Evolutionary conservation across 1,140 invertebrate genomes (phyloP), one percentile per base, ranked within the genome.

Genomic region (Ceratina australensis): DNA sequence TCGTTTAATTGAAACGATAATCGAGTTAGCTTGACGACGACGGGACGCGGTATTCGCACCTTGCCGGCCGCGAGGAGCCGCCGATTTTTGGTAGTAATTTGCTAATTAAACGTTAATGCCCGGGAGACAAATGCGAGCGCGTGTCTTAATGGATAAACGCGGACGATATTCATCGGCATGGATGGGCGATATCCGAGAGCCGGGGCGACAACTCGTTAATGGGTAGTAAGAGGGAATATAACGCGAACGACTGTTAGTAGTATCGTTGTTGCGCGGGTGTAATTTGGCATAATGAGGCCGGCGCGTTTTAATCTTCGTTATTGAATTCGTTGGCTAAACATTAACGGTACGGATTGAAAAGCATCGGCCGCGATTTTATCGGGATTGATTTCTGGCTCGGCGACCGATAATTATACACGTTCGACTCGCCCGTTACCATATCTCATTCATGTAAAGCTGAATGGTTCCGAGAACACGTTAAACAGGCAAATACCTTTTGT

Each of bases 1-100:
- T 75, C 78, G 78, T 76, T 79, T 72, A 72, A 79, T 79, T 79
- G 78, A 72, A 79, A 76, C 67, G 75, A 79, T 79, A 67, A 72
- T 76, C 60, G 50, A 76, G 72, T 79, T 76, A 75, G 64, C 49
- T 16, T n/a, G 42, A 18, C 13, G 47, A 26, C 22, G 47, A 47
- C 24, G 8, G 47, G 26, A n/a, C 8, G 26, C 16, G n/a, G 16
- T n/a, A 4, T n/a, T 20, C n/a, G 61, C 13, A 26, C 22, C 47
- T 12, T 18, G 20, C 7, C 64, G 8, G 49, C 26, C 22, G 7
- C 47, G 1, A 20, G 60, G 16, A 42, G 2, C 24, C 50, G 49
- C 4, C 3, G n/a, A 65, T 22, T 56, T 68, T 68, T 28, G 24
- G 26, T 20, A 28, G 66, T 68, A 68, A 68, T 54, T 33, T 28